phyloP scores from a whole-genome alignment of 2,113 vertebrate genomes.

The Tupaia chinensis region DNA sequence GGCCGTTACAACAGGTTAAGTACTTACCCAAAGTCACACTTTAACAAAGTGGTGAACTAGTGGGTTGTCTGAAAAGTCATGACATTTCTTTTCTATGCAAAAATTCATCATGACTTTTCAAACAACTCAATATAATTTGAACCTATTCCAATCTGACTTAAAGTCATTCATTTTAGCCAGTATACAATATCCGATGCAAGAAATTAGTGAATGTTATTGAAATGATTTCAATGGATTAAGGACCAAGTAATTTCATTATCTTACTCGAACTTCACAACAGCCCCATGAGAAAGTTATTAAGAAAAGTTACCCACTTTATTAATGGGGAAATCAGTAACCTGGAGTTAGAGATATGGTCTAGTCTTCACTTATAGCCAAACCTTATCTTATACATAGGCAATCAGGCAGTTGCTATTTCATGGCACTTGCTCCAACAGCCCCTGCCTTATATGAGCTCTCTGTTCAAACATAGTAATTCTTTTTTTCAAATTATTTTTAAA shows the following conservation, averaged over 20 bases:
- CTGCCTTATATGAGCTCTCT: background rate
- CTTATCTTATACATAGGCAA: background rate
- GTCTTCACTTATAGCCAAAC: background rate
- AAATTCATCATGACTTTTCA: too few relatives aligned
- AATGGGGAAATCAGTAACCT: slow-evolving; percentile 42
- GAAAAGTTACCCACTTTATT: slow-evolving; percentile 20
- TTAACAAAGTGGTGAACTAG: slow-evolving; percentile 37
- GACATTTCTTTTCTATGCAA: too few relatives aligned
- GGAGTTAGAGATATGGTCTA: background rate
- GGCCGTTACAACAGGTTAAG: slow-evolving; percentile 4
- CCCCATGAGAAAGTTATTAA: slow-evolving; percentile 7
- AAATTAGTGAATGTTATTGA: slow-evolving; percentile 30
- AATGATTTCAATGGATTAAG: background rate
- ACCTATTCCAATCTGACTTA: slow-evolving; percentile 50
- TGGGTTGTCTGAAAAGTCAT: too few relatives aligned
- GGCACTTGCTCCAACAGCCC: background rate
- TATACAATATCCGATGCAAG: slow-evolving; percentile 13
- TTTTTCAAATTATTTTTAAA: background rate
- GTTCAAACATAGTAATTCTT: background rate
- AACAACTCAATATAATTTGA: background rate
- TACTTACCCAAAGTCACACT: slow-evolving; percentile 19
- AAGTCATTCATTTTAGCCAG: background rate
- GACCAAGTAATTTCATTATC: slow-evolving; percentile 40
- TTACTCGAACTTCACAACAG: slow-evolving; percentile 52
- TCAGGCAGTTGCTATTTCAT: background rate